A percentile compares a stretch with the other conserved stretches of the same genome.
These are phyloP conservation scores for Neodiprion lecontei DNA, from an alignment of 1,140 invertebrate genomes.

Conservation along the genomic window DNA sequence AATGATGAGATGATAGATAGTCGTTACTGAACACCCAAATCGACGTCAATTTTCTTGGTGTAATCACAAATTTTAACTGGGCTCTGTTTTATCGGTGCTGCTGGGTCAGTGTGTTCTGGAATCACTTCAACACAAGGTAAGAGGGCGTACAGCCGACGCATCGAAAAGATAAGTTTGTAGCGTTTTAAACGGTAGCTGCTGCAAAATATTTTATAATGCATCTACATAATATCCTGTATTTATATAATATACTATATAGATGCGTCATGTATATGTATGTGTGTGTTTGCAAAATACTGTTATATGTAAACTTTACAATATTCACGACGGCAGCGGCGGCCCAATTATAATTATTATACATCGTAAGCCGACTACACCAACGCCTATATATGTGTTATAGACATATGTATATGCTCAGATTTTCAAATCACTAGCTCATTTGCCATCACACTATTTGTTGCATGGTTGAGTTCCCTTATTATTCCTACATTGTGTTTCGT, in stretches of 20 bases:
- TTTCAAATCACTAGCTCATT: slow-evolving; percentile 33
- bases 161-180: slow-evolving; percentile 22
- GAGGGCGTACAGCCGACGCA: slow-evolving; percentile 50
- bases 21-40: slow-evolving; percentile 6
- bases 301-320: slow-evolving; percentile 15
- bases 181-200: slow-evolving; percentile 26
- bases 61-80: slow-evolving; percentile 55
- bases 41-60: slow-evolving; percentile 40
- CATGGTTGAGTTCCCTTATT: slow-evolving; percentile 64
- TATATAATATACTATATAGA: background rate
- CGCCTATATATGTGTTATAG: background rate
- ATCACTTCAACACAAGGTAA: slow-evolving; percentile 98
- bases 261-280: slow-evolving; percentile 28
- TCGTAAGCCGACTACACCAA: background rate
- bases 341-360: background rate
- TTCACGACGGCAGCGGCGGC: slow-evolving; percentile 1
- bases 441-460: slow-evolving; percentile 55
- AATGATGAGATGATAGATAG: background rate
- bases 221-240: slow-evolving; percentile 3
- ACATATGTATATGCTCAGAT: slow-evolving; percentile 3
- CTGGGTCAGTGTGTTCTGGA: slow-evolving; percentile 93
- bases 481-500: slow-evolving; percentile 63
- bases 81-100: slow-evolving; percentile 71
- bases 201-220: slow-evolving; percentile 9
- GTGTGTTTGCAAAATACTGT: slow-evolving; percentile 34